Evolutionary conservation across 2,797 vertebrate genomes (phyloP).

Genomic region (Geotrypetes seraphini): DNA sequence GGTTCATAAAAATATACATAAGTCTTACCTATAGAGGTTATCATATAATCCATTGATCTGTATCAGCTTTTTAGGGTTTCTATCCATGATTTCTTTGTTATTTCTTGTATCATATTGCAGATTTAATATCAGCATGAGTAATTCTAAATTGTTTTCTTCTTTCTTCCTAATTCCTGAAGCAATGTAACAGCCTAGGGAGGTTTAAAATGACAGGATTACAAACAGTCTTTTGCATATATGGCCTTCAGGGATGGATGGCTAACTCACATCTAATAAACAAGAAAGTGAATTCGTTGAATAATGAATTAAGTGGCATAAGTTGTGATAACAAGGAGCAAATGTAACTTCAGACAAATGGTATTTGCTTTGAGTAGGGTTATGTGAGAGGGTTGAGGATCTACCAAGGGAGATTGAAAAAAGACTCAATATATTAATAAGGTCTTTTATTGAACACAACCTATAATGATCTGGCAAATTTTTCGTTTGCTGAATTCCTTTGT

Average conservation of each 20-base stretch:
- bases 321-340: conserved; percentile 67
- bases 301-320: conserved; percentile 68
- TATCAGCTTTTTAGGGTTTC: conserved; percentile 28
- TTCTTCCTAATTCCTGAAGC: conserved; percentile 60
- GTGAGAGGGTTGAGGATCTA: conserved; percentile 51
- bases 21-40: conserved; percentile 10
- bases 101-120: conserved; percentile 49
- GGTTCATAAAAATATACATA: neutral
- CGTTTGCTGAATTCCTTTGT: conserved; percentile 46
- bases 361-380: conserved; percentile 63
- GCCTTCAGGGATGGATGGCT: conserved; percentile 65
- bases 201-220: conserved; percentile 72
- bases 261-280: conserved; percentile 73
- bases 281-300: conserved; percentile 69
- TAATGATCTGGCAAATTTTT: conserved; percentile 52
- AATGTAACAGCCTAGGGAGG: conserved; percentile 56
- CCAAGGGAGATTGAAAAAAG: conserved; percentile 51
- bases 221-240: conserved; percentile 67
- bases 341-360: conserved; percentile 62
- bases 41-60: conserved; percentile 19
- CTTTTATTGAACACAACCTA: conserved; percentile 51
- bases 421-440: conserved; percentile 65
- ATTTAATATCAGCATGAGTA: conserved; percentile 60
- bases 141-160: conserved; percentile 64
- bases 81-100: conserved; percentile 24